Conservation (phyloP, 2,888 invertebrate genomes). For the Mesoligia furuncula region DNA sequence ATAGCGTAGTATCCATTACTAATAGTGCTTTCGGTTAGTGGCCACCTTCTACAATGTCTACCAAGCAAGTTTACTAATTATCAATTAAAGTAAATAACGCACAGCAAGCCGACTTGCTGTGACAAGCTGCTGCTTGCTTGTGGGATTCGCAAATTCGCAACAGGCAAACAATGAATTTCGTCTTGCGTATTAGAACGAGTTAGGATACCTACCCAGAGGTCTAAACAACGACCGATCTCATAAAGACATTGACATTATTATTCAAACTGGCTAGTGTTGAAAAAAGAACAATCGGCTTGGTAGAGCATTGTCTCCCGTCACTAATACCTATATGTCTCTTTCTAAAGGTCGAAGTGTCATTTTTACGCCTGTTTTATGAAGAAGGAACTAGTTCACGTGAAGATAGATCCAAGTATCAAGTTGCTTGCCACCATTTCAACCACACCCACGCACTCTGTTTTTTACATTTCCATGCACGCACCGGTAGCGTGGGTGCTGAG, state of each 20-base stretch:
- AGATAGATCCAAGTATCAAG: conserved; percentile 16
- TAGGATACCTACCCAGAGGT: background rate
- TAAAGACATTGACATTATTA: background rate
- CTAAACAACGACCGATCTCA: background rate
- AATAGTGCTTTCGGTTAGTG: background rate
- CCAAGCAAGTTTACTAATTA: background rate
- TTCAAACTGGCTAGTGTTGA: background rate
- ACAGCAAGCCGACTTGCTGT: background rate
- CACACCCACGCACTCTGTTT: conserved; percentile 11
- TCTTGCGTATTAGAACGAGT: background rate
- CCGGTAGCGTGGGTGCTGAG: conserved; percentile 29
- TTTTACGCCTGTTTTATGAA: background rate
- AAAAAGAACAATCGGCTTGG: background rate
- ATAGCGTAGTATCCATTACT: background rate
- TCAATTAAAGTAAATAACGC: background rate
- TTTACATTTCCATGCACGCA: conserved; percentile 4
- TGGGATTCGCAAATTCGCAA: background rate
- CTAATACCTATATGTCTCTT: background rate
- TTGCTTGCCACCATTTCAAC: background rate
- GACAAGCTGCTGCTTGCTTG: background rate
- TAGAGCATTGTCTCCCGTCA: background rate
- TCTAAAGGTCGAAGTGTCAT: background rate
- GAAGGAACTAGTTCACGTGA: background rate
- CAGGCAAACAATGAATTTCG: background rate
- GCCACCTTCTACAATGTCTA: background rate